phyloP scores from a whole-genome alignment of 2,888 invertebrate species.

The Sturmia bella region DNA sequence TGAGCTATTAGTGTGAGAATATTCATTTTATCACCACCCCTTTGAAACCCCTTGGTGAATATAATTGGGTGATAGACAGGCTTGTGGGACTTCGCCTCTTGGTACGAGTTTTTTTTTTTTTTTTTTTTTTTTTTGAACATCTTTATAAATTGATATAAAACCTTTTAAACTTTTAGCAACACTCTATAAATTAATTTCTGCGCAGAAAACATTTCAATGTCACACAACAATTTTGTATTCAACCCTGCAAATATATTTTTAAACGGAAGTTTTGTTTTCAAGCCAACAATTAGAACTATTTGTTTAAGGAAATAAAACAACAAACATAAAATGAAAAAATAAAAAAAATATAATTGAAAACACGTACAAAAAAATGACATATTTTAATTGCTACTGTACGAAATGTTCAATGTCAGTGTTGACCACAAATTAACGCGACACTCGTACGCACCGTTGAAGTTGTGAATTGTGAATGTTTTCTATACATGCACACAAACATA shows the following conservation, averaged over 20 bases:
- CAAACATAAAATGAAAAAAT: not conserved
- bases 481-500: not conserved
- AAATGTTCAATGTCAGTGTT: constrained; percentile 67
- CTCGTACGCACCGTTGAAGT: constrained; percentile 31
- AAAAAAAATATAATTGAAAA: not conserved
- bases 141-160: not conserved
- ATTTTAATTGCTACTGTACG: constrained; percentile 52
- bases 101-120: not conserved
- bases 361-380: constrained; percentile 55
- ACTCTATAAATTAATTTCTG: not conserved
- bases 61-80: too few species aligned
- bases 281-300: constrained; percentile 36
- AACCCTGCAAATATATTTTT: constrained; percentile 38
- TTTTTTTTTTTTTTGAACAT: not conserved
- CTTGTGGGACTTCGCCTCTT: too few species aligned
- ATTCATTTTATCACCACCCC: too few species aligned
- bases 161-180: not conserved
- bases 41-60: too few species aligned
- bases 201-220: constrained; percentile 27
- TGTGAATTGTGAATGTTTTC: constrained; percentile 1
- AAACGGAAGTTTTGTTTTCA: constrained; percentile 43
- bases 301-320: constrained; percentile 14
- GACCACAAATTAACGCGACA: constrained; percentile 52
- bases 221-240: constrained; percentile 15
- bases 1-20: too few species aligned